Evolutionary conservation across 2,888 invertebrate species (phyloP).

Genomic region (Germaria angustata): DNA sequence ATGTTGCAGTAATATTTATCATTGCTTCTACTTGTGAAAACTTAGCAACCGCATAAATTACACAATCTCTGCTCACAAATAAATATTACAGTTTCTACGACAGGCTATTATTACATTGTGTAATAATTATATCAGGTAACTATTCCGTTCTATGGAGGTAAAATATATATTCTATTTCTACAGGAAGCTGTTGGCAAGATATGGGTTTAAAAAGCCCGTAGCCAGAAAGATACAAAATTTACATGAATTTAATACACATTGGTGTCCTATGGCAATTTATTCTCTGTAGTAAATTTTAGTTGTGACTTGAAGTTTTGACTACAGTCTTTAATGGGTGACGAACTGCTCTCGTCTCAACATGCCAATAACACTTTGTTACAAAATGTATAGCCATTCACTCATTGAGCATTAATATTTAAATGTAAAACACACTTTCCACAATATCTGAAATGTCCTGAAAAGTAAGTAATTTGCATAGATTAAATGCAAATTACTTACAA

Average conservation of each 20-base stretch:
- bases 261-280: background rate
- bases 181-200: background rate
- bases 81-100: background rate
- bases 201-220: background rate
- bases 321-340: background rate
- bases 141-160: background rate
- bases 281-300: background rate
- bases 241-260: background rate
- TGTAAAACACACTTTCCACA: background rate
- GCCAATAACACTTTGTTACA: background rate
- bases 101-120: constrained; percentile 11
- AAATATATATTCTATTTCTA: background rate
- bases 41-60: constrained; percentile 23
- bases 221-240: background rate
- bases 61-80: background rate
- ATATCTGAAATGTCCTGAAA: background rate
- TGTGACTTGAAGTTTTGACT: background rate
- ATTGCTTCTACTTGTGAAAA: background rate
- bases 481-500: constrained; percentile 13
- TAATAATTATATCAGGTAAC: constrained; percentile 18
- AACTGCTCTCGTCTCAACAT: background rate
- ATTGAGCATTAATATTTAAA: constrained; percentile 17
- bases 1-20: background rate
- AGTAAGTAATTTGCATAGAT: constrained; percentile 36
- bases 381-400: constrained; percentile 5